Base-by-base conservation (phyloP, 2,888 invertebrate species). In the Drosophila lutescens region DNA sequence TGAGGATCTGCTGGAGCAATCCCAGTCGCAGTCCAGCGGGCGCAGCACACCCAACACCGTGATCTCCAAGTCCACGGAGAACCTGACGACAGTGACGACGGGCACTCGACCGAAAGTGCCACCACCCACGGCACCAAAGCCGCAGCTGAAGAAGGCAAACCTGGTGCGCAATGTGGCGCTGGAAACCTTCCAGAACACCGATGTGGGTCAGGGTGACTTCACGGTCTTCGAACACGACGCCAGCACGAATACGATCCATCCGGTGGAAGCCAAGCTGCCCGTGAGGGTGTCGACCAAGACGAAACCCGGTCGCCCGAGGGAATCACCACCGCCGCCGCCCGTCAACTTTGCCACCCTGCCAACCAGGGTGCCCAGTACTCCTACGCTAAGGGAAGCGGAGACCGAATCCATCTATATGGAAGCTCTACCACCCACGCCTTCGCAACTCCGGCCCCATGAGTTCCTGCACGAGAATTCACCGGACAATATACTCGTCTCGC, bases 271-370 rank as follows among this genome's bases (percentile, higher is more conserved):
- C 30, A 89, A 85, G 61, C 38, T 90, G 36, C 89, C 88, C 0
- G 89, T 90, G 38, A 78, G 91, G 6, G 69, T 90, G 15, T 73
- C 65, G 6, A 47, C 65, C 55, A 83, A 83, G 56, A 62, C 86
- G 32, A 46, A 79, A 26, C 68, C 66, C 1, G 15, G 55, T 15
- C 85, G 92, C 6, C 92, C 92, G 4, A 88, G 86, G 26, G 92
- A 91, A 12, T 89, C 91, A 67, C 92, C 92, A 4, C 92, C 92
- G 12, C 92, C 92, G n/a, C 92, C 92, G 38, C 92, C 92, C 13
- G 79, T 92, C 2, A 92, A 91, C 68, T 90, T 76, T 58, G 76
- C 89, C 36, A 92, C 92, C 4, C 47, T 92, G 69, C 92, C 92
- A 12, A 34, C 34, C 17, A 90, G 81, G 49, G 26, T 82, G 26